Evolutionary conservation across 2,113 vertebrate species (phyloP), one percentile per base, ranked within the genome.

Genomic region (Vidua macroura): DNA sequence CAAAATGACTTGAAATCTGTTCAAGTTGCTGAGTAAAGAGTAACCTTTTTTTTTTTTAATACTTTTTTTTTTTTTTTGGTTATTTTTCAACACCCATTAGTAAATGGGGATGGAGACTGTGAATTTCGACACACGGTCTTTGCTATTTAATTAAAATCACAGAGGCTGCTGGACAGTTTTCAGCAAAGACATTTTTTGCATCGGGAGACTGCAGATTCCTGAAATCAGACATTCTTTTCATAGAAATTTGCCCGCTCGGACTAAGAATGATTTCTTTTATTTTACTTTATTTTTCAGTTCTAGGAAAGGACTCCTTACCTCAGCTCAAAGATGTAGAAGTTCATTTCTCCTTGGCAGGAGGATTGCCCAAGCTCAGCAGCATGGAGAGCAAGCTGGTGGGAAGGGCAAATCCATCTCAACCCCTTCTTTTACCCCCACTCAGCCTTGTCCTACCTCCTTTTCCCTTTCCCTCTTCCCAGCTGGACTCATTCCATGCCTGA

Each of bases 91-190:
- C 90, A 93, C 79, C 56, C 88, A 72, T 76, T 53, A 82, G 68
- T 77, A 92, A 90, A 86, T 11, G 68, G 53, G 76, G 76, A 92
- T 0, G 3, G 83, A 67, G 73, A 58, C 68, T 60, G 41, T 66
- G 85, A 92, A 92, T 93, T 86, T 93, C 20, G 0, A 93, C 85
- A 93, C 92, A 88, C 7, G 0, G 41, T 41, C 79, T 78, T 83
- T 96, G 86, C 68, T 81, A 78, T 90, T 96, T 96, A 95, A 96
- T 96, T 97, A 94, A 95, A 97, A 96, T 94, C 94, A 88, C 92
- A 77, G 92, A 93, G 83, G 24, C 90, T 92, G 56, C 62, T 96
- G 94, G 92, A 86, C 85, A 88, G 30, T 90, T 74, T 93, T 90
- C 88, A 93, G 83, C 46, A 70, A 53, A 92, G 68, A 43, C 31